These are phyloP conservation scores for Leptopterna dolabrata DNA, from an alignment of 2,888 invertebrate genomes.

Conservation along the genomic window DNA sequence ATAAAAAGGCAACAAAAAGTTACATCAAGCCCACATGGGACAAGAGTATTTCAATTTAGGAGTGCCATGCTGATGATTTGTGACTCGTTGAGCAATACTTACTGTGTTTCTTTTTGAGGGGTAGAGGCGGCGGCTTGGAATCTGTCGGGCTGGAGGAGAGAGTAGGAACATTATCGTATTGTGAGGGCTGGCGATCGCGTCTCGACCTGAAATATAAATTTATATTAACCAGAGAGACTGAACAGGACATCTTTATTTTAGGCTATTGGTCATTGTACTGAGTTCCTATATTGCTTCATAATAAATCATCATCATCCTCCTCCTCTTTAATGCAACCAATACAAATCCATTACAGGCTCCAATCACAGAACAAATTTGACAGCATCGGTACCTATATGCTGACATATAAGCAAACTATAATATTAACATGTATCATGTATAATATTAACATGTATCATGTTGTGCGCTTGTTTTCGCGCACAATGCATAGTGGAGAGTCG, in stretches of 20 bases:
- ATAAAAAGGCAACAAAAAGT: not conserved
- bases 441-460: no score
- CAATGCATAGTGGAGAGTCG: no score
- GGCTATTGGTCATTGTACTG: no score
- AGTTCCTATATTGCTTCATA: no score
- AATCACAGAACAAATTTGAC: no score
- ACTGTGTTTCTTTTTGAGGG: slow-evolving; percentile 95
- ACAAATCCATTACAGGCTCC: no score
- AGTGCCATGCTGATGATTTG: not conserved
- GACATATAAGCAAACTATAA: no score
- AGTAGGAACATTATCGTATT: slow-evolving; percentile 75
- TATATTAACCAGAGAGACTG: not conserved
- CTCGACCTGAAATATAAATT: slow-evolving; percentile 63
- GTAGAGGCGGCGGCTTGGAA: slow-evolving; percentile 86
- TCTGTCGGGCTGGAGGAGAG: slow-evolving; percentile 66
- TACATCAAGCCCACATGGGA: not conserved
- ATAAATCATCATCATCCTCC: no score
- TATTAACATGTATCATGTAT: no score
- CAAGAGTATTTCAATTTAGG: not conserved
- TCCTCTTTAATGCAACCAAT: no score
- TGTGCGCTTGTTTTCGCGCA: no score
- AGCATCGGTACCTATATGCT: no score
- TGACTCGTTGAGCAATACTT: slow-evolving; percentile 71
- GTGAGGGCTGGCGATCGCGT: slow-evolving; percentile 74
- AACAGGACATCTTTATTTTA: not conserved